Evolutionary conservation across 2,888 invertebrate species (phyloP).

Genomic region (Apeira syringaria): DNA sequence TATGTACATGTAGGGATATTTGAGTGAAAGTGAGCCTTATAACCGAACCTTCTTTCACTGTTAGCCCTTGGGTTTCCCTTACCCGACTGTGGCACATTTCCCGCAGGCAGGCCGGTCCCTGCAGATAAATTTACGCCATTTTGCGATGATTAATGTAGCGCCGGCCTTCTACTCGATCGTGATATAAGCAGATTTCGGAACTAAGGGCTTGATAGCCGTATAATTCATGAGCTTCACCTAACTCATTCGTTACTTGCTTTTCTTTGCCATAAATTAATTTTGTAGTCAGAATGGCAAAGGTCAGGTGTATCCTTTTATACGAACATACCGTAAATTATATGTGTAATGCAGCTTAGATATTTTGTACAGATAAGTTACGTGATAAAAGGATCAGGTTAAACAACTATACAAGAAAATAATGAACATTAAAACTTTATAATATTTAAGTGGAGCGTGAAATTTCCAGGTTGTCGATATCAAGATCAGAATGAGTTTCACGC

Average conservation of each 20-base stretch:
- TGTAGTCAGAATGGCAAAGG: not conserved
- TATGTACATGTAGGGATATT: too few relatives aligned
- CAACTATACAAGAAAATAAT: too few relatives aligned
- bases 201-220: slow-evolving; percentile 10
- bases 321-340: too few relatives aligned
- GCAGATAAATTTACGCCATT: slow-evolving; percentile 52
- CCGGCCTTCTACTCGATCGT: slow-evolving; percentile 31
- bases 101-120: slow-evolving; percentile 28
- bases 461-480: too few relatives aligned
- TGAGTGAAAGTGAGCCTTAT: not conserved
- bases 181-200: slow-evolving; percentile 29
- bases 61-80: not conserved
- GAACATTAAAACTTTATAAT: too few relatives aligned
- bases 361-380: too few relatives aligned
- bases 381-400: too few relatives aligned
- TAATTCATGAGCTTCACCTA: slow-evolving; percentile 15
- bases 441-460: too few relatives aligned
- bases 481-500: too few relatives aligned
- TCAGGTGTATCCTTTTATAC: too few relatives aligned
- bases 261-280: slow-evolving; percentile 7
- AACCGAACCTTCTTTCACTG: not conserved
- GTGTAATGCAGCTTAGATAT: too few relatives aligned
- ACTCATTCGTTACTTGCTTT: slow-evolving; percentile 7
- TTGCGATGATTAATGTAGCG: slow-evolving; percentile 48
- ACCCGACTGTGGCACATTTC: slow-evolving; percentile 9